A percentile compares a stretch with the other conserved stretches of the same genome.
phyloP scores from a whole-genome alignment of 30 jellyfish, hydroid and myxozoan species.

The Aurelia coerulea region DNA sequence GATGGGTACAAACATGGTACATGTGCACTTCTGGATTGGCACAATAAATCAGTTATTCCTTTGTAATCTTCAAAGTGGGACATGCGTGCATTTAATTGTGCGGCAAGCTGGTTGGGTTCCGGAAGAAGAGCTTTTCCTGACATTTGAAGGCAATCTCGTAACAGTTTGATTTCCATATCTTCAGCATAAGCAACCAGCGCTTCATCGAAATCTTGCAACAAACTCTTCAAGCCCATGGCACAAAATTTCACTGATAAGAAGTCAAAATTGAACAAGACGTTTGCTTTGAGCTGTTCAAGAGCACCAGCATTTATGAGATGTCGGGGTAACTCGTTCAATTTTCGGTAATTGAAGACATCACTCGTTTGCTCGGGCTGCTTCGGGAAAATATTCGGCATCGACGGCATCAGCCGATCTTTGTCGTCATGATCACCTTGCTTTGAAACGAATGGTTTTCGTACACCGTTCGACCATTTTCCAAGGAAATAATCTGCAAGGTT shows the following conservation, averaged over 20 bases:
- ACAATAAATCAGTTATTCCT: constrained; percentile 40
- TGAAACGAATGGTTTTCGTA: constrained; percentile 58
- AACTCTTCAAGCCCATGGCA: constrained; percentile 66
- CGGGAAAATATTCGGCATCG: constrained; percentile 80
- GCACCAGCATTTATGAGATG: constrained; percentile 65
- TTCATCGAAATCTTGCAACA: constrained; percentile 75
- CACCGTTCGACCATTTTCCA: constrained; percentile 86
- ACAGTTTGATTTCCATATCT: constrained; percentile 65
- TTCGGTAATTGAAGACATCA: constrained; percentile 69
- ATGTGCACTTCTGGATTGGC: constrained; percentile 56
- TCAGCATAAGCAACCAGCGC: constrained; percentile 44
- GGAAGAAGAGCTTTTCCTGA: constrained; percentile 49
- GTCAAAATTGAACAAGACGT: constrained; percentile 71
- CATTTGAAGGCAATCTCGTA: constrained; percentile 75
- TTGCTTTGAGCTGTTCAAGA: constrained; percentile 50
- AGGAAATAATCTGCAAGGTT: constrained; percentile 75
- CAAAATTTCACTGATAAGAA: constrained; percentile 67
- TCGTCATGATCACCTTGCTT: constrained; percentile 69
- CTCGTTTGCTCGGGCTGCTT: constrained; percentile 24
- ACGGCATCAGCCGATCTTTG: constrained; percentile 79
- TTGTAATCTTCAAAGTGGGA: constrained; percentile 20
- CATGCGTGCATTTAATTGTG: constrained; percentile 76
- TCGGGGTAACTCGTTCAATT: constrained; percentile 84
- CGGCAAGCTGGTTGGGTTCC: constrained; percentile 83
- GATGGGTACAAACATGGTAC: constrained; percentile 82